Evolutionary conservation across 2,113 vertebrate genomes (phyloP), one percentile per base, ranked within the genome.

Genomic region (Catharus bicknelli): DNA sequence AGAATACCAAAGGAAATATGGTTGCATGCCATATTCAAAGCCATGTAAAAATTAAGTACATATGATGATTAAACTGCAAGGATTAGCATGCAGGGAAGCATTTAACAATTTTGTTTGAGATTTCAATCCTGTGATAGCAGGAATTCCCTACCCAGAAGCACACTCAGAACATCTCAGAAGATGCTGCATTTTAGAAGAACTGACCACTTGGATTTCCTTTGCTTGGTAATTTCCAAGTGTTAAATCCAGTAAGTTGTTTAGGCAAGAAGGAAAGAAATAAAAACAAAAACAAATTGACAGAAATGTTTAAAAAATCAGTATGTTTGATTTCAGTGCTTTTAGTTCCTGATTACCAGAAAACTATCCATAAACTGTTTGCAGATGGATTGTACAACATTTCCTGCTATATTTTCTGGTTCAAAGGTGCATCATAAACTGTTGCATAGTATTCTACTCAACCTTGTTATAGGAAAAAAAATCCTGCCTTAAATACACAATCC

Each of bases 351-450:
- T 72, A 29, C 11, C 53, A 5, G 29, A 55, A 67, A 54, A 51
- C 34, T 68, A 42, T 26, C 48, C 26, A 32, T 27, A n/a, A 86
- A 4, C 12, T 72, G 7, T 42, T 83, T 82, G 36, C 43, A 85
- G 53, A 51, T 11, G 9, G 26, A 79, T 2, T 6, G 23, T 22
- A 68, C 27, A 51, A 68, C 30, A 47, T 19, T 80, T 88, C 58
- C 30, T 66, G 76, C 27, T 40, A 4, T 34, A 57, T 76, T 68
- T 95, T 80, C 54, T 64, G 23, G 47, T 88, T 83, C 90, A 95
- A 86, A 88, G 79, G 45, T 90, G 50, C 29, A 43, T 82, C 53
- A 86, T 88, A 88, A 95, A 80, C 23, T 57, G 30, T 51, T 86
- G 36, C 50, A 48, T 20, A 61, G 20, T 43, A 38, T 40, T 72